Percentiles rank a stretch among this genome's conserved stretches.
These are phyloP conservation scores for Eumerus sabulonum DNA, from an alignment of 2,888 invertebrate genomes.

Conservation along the genomic window DNA sequence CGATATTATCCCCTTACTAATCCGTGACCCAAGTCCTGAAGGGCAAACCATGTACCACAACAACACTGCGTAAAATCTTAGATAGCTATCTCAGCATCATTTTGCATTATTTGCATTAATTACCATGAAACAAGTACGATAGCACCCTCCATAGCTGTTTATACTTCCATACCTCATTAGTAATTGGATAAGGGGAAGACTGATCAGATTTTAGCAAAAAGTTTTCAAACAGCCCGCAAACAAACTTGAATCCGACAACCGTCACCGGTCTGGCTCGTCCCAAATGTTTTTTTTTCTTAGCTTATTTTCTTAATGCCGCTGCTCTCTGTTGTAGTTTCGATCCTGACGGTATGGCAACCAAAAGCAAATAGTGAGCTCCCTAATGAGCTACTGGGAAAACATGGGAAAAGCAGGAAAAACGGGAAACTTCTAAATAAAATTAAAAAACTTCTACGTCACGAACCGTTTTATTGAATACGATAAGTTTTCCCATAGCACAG, in stretches of 20 bases:
- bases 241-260: conserved; percentile 28
- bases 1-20: too few relatives aligned
- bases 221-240: conserved; percentile 36
- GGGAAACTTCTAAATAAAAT: conserved; percentile 56
- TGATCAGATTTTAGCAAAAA: conserved; percentile 53
- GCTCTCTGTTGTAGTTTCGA: too few relatives aligned
- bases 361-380: conserved; percentile 3
- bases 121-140: conserved; percentile 24
- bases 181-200: conserved; percentile 37
- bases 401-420: neutral
- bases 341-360: too few relatives aligned
- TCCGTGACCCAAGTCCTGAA: conserved; percentile 1
- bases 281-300: neutral
- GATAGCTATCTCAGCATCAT: conserved; percentile 12
- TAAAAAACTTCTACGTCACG: conserved; percentile 59
- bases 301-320: neutral
- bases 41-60: conserved; percentile 7
- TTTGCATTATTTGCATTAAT: conserved; percentile 42
- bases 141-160: neutral
- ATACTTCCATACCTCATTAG: conserved; percentile 34
- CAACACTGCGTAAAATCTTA: conserved; percentile 16
- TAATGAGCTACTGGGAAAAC: conserved; percentile 45
- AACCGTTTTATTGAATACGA: conserved; percentile 56
- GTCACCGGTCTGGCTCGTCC: neutral
- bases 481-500: conserved; percentile 25